A percentile compares a stretch with the other conserved stretches of the same genome.
phyloP scores from a whole-genome alignment of 2,888 invertebrate species.

The Kryphioiulus occultus region DNA sequence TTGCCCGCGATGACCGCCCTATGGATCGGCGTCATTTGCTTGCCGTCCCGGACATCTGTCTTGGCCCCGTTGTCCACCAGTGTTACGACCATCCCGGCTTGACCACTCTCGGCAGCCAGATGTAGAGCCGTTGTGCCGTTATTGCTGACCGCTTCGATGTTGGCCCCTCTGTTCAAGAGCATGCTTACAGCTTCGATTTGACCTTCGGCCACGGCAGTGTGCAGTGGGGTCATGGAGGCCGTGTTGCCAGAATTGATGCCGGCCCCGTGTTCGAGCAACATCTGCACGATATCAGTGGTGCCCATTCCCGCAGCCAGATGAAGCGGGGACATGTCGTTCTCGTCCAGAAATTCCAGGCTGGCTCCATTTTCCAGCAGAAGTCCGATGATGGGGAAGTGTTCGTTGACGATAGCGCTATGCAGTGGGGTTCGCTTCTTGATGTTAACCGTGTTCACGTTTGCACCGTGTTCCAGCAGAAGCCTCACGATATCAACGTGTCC shows the following conservation, averaged over 20 bases:
- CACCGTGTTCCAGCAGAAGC: slow-evolving; percentile 10
- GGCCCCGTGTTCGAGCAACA: slow-evolving; percentile 54
- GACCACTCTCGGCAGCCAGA: not conserved
- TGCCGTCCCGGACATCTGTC: not conserved
- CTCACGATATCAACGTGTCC: not conserved
- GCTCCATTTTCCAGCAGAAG: slow-evolving; percentile 25
- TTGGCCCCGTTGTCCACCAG: slow-evolving; percentile 33
- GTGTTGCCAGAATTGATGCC: slow-evolving; percentile 51
- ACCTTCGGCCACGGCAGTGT: not conserved
- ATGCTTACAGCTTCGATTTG: not conserved
- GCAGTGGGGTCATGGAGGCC: not conserved
- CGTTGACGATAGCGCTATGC: slow-evolving; percentile 18
- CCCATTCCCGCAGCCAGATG: slow-evolving; percentile 36
- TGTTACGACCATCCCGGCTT: not conserved
- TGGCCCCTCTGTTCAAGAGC: slow-evolving; percentile 54
- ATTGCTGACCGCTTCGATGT: slow-evolving; percentile 12
- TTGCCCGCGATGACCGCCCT: not conserved
- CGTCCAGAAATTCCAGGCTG: not conserved
- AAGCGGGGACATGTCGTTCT: slow-evolving; percentile 39
- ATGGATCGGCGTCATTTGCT: not conserved
- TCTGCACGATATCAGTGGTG: not conserved
- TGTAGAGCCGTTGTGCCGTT: not conserved
- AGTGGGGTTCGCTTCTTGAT: slow-evolving; percentile 41
- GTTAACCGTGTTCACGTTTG: slow-evolving; percentile 8
- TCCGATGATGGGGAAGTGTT: not conserved